These are phyloP conservation scores for Nemopilema nomurai DNA, from an alignment of 30 jellyfish, hydroid and myxozoan species.

Conservation along the genomic window DNA sequence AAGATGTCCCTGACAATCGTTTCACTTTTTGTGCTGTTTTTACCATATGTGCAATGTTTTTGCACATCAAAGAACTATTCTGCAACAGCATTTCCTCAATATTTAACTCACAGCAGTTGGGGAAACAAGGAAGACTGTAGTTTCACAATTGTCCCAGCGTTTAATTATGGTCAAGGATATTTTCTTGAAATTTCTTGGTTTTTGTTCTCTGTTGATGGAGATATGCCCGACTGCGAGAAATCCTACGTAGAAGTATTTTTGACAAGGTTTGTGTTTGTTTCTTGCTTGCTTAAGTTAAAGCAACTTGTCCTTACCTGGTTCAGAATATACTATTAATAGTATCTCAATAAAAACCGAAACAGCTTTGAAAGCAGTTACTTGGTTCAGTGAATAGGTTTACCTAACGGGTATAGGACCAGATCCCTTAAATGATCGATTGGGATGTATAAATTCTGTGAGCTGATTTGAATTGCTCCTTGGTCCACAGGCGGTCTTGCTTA, in stretches of 20 bases:
- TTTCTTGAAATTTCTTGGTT: constrained; percentile 41
- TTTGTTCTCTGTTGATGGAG: constrained; percentile 23
- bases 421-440: too few relatives aligned
- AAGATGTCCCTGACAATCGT: neutral
- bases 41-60: neutral
- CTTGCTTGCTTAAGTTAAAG: neutral
- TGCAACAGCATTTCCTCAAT: neutral
- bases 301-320: too few relatives aligned
- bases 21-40: neutral
- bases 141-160: constrained; percentile 11
- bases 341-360: too few relatives aligned
- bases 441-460: too few relatives aligned
- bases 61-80: neutral
- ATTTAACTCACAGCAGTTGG: neutral
- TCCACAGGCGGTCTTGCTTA: too few relatives aligned
- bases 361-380: too few relatives aligned
- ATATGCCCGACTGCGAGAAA: constrained; percentile 34
- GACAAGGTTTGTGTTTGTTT: constrained; percentile 8
- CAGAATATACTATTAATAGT: too few relatives aligned
- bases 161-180: neutral
- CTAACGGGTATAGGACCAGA: too few relatives aligned
- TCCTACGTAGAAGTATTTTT: constrained; percentile 34
- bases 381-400: too few relatives aligned
- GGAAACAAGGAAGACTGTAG: constrained; percentile 43
- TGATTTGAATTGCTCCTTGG: too few relatives aligned